phyloP scores from a whole-genome alignment of 1,140 invertebrate genomes.

The Rhysida immarginata region DNA sequence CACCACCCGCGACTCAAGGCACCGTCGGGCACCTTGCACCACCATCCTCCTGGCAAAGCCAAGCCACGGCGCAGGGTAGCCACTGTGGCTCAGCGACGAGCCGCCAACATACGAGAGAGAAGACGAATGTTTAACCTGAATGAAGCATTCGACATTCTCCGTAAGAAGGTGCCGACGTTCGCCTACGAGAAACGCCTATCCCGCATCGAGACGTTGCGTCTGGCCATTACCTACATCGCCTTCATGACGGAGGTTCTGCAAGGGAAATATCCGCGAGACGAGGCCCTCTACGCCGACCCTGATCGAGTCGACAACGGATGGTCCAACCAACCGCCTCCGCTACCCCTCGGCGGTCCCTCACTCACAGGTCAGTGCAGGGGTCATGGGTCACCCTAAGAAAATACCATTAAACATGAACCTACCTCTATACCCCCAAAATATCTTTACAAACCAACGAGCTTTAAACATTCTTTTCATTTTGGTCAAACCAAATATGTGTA shows the following conservation, averaged over 20 bases:
- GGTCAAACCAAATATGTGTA: no score
- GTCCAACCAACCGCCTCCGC: not conserved
- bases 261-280: slow-evolving; percentile 6
- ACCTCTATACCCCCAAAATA: no score
- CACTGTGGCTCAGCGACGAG: slow-evolving; percentile 71
- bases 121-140: slow-evolving; percentile 95
- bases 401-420: no score
- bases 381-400: not conserved
- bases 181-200: slow-evolving; percentile 96
- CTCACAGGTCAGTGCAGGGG: not conserved
- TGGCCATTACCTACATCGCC: slow-evolving; percentile 96
- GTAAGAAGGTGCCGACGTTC: slow-evolving; percentile 86
- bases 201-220: slow-evolving; percentile 87
- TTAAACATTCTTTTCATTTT: no score
- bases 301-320: not conserved
- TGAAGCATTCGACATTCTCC: slow-evolving; percentile 86
- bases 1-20: not conserved
- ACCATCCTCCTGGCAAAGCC: not conserved
- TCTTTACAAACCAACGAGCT: no score
- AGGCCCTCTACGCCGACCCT: slow-evolving; percentile 1
- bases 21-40: not conserved
- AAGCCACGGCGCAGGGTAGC: slow-evolving; percentile 74
- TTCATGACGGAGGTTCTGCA: slow-evolving; percentile 81
- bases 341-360: not conserved
- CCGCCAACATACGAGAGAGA: slow-evolving; percentile 86